Percentiles rank a stretch among this genome's conserved stretches.
These are phyloP conservation scores for Plebejus anna DNA, from an alignment of 2,888 invertebrate species.

Conservation along the genomic window DNA sequence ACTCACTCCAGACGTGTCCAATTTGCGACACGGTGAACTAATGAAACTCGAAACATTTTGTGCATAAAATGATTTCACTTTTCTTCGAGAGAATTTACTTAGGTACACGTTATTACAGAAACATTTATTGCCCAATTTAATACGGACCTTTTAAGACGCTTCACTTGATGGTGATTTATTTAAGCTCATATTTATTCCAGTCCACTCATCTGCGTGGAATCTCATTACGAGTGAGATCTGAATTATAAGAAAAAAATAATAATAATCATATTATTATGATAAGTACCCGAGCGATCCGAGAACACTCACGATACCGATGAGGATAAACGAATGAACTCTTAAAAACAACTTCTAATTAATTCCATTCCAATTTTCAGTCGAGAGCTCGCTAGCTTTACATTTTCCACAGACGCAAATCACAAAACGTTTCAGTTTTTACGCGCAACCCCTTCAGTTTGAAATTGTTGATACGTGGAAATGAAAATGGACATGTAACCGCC, in stretches of 20 bases:
- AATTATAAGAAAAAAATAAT: background rate
- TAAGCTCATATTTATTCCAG: background rate
- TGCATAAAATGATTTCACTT: background rate
- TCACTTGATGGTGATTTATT: background rate
- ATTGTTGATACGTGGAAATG: slow-evolving; percentile 24
- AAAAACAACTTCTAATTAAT: background rate
- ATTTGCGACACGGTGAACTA: slow-evolving; percentile 11
- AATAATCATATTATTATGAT: background rate
- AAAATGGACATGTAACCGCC: slow-evolving; percentile 14
- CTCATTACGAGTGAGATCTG: background rate
- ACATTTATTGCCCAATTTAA: background rate
- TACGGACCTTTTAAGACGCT: background rate
- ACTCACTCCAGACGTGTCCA: slow-evolving; percentile 22
- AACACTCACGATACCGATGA: background rate
- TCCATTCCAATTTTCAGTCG: background rate
- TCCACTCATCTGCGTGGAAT: background rate
- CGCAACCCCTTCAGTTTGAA: slow-evolving; percentile 1
- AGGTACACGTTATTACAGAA: background rate
- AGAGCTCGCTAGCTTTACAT: background rate
- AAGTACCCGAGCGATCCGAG: background rate
- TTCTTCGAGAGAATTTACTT: background rate
- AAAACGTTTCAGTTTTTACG: background rate
- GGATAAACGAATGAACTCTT: background rate
- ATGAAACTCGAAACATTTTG: slow-evolving; percentile 1
- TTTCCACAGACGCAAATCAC: background rate